Base-by-base conservation (phyloP, 2,797 vertebrate species). In the Cyprinodon diabolis region DNA sequence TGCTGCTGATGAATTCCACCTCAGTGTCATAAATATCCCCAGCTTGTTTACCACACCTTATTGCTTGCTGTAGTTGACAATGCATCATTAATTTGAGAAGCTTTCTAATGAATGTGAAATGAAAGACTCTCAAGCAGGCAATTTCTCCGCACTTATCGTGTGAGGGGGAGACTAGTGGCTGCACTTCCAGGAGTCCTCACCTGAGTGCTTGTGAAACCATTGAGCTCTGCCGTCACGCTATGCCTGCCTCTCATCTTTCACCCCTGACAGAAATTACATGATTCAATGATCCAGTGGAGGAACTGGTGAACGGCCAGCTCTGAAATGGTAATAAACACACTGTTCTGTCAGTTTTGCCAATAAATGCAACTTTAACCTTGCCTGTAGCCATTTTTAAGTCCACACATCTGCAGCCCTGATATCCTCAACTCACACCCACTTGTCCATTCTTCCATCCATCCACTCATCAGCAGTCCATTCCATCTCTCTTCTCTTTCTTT, bases 281-380 rank as follows among this genome's bases (percentile, higher is more conserved):
- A 93, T 88, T 91, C 90, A 92, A 71, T 77, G 84, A 81, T 80
- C 80, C 84, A 30, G 78, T 62, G 77, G 78, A 83, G 57, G 86
- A 72, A 49, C 78, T 89, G 91, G 92, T 79, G 89, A 88, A 92
- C 89, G 86, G 78, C 67, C 82, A 23, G 79, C 79, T 80, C 81
- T 77, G 80, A 90, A 86, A 89, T 84, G 84, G 91, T 93, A 88
- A 92, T 92, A 93, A 93, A 92, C 86, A 85, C 84, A 77, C 74
- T 70, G 69, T 88, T 91, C 84, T 86, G 80, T 88, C 84, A 35
- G 66, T 79, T 74, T 54, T 76, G 69, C 82, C 74, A 79, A 85
- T 87, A 87, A 86, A 89, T 87, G 68, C 83, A 82, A 85, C 88
- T 87, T 91, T 89, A 89, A 93, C 91, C 93, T 93, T 92, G 89